These are phyloP conservation scores for Drosophila sechellia DNA, from an alignment of 1,140 invertebrate genomes.

Conservation along the genomic window DNA sequence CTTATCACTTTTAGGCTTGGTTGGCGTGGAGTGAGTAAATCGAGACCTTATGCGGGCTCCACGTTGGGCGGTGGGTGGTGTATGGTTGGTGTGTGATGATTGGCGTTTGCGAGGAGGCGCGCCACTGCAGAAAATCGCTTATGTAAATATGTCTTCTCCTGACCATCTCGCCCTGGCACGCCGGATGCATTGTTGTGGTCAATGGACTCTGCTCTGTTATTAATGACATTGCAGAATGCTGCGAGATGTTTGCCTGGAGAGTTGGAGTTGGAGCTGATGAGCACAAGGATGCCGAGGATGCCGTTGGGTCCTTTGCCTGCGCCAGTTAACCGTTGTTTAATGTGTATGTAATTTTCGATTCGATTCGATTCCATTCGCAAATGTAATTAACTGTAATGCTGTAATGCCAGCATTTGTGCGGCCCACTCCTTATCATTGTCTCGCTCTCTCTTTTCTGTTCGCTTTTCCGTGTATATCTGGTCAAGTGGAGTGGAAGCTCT, in stretches of 20 bases:
- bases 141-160: conserved; percentile 68
- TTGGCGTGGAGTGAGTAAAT: neutral
- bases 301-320: conserved; percentile 14
- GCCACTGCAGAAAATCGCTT: conserved; percentile 76
- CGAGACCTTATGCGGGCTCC: conserved; percentile 11
- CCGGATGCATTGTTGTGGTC: conserved; percentile 27
- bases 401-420: conserved; percentile 27
- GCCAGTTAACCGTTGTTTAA: conserved; percentile 77
- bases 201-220: conserved; percentile 67
- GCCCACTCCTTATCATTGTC: conserved; percentile 2
- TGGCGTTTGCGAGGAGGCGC: conserved; percentile 39
- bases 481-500: conserved; percentile 36
- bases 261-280: neutral
- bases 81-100: too few relatives aligned
- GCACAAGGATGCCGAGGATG: conserved; percentile 13
- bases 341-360: conserved; percentile 75
- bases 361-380: conserved; percentile 48
- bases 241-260: conserved; percentile 39
- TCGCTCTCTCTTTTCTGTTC: neutral
- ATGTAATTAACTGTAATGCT: conserved; percentile 78
- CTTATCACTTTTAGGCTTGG: neutral
- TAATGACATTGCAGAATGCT: conserved; percentile 67
- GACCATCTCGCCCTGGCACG: conserved; percentile 10
- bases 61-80: too few relatives aligned
- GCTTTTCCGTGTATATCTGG: conserved; percentile 16